Conservation (phyloP, 2,113 vertebrate species). For the Pithys albifrons region DNA sequence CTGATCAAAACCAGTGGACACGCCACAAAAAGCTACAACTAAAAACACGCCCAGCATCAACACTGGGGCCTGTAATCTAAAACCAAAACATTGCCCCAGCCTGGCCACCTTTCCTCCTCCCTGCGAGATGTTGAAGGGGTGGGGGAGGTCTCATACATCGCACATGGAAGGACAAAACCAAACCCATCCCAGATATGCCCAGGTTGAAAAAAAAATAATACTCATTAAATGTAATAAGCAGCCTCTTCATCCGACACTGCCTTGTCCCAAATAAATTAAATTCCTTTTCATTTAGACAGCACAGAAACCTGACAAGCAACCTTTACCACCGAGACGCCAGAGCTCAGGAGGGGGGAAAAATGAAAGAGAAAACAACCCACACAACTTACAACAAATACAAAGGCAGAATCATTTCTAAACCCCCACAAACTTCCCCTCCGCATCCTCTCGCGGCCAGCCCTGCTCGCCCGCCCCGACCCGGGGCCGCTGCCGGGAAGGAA, state of each 20-base stretch:
- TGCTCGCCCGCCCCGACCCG: background rate
- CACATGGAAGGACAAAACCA: constrained; percentile 72
- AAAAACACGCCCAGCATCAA: background rate
- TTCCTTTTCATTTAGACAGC: constrained; percentile 84
- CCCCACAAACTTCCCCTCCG: constrained; percentile 70
- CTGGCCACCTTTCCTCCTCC: background rate
- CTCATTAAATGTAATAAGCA: constrained; percentile 84
- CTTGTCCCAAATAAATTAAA: constrained; percentile 88
- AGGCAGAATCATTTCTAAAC: constrained; percentile 63
- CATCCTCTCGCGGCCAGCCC: background rate
- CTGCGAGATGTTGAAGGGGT: background rate
- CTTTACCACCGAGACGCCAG: constrained; percentile 71
- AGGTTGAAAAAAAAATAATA: constrained; percentile 60
- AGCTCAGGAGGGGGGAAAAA: constrained; percentile 50
- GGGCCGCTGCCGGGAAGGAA: background rate
- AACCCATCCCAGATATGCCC: constrained; percentile 76
- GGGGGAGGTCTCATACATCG: constrained; percentile 45
- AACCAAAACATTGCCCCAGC: constrained; percentile 31
- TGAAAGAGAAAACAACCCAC: constrained; percentile 70
- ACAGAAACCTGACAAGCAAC: constrained; percentile 79
- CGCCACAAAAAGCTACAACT: background rate
- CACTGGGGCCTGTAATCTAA: background rate
- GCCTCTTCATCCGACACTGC: constrained; percentile 78
- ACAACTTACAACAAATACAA: constrained; percentile 45
- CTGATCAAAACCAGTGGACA: background rate